Conservation (phyloP, 2,888 invertebrate genomes). For the Tineola bisselliella region DNA sequence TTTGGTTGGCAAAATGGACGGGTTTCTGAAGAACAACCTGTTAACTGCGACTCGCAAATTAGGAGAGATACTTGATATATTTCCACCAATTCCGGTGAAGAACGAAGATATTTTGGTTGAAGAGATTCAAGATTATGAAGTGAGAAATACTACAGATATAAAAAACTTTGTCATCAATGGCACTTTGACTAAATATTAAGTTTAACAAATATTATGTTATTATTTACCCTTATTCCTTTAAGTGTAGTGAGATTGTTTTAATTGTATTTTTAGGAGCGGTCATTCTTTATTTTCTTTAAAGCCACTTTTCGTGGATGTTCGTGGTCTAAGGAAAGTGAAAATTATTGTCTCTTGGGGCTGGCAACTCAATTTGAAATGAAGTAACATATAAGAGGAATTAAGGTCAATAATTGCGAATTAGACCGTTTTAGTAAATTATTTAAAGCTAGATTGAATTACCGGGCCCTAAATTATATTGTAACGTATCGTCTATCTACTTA, state of each 20-base stretch:
- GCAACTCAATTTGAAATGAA: no score
- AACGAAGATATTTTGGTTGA: constrained; percentile 51
- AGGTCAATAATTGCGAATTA: no score
- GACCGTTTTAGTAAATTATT: no score
- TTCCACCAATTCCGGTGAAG: constrained; percentile 49
- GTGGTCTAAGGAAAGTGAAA: no score
- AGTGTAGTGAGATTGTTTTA: constrained; percentile 6
- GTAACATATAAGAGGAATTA: no score
- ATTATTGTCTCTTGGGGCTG: no score
- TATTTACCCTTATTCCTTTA: constrained; percentile 1
- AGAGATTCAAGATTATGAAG: constrained; percentile 49
- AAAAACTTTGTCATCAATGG: constrained; percentile 53
- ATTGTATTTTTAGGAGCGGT: neutral
- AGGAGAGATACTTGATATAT: constrained; percentile 43
- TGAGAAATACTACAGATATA: constrained; percentile 44
- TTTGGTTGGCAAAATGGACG: constrained; percentile 28
- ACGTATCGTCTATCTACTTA: neutral
- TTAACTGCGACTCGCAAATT: constrained; percentile 48
- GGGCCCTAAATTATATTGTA: neutral
- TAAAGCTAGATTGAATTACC: no score
- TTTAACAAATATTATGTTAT: neutral
- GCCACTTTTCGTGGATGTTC: no score
- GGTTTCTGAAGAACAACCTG: constrained; percentile 40
- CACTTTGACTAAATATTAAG: constrained; percentile 25
- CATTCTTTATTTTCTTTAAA: no score